phyloP scores from a whole-genome alignment of 2,888 invertebrate species.

The Diloba caeruleocephala region DNA sequence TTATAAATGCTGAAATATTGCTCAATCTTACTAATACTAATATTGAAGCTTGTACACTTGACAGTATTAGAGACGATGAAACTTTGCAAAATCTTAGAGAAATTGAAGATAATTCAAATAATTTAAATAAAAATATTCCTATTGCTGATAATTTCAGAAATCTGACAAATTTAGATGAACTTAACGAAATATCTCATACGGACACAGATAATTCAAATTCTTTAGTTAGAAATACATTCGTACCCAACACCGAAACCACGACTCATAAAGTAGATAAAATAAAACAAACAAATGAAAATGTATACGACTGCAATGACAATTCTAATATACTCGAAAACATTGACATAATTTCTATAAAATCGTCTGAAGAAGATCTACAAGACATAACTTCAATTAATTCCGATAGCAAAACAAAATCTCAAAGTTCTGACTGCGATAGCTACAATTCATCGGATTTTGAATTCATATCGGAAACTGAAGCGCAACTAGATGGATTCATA shows the following conservation, averaged over 20 bases:
- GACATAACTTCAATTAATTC: slow-evolving; percentile 25
- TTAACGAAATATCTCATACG: slow-evolving; percentile 19
- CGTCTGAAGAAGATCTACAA: slow-evolving; percentile 17
- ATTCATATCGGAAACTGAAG: slow-evolving; percentile 76
- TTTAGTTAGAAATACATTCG: not conserved
- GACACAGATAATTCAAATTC: slow-evolving; percentile 1
- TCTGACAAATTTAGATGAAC: slow-evolving; percentile 29
- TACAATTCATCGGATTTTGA: slow-evolving; percentile 81
- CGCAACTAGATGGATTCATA: slow-evolving; percentile 57
- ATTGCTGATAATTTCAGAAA: slow-evolving; percentile 1
- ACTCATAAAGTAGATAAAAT: not conserved
- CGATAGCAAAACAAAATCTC: too few species aligned
- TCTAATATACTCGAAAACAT: slow-evolving; percentile 1
- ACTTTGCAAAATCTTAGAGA: slow-evolving; percentile 17
- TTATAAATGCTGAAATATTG: not conserved
- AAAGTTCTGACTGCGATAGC: slow-evolving; percentile 43
- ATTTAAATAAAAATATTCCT: slow-evolving; percentile 1
- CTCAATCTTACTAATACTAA: not conserved
- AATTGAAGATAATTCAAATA: slow-evolving; percentile 31
- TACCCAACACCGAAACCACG: not conserved
- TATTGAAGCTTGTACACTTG: not conserved
- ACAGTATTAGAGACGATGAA: slow-evolving; percentile 2
- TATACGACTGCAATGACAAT: not conserved
- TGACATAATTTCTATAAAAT: slow-evolving; percentile 37
- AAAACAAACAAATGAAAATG: not conserved